Base-by-base conservation (phyloP, 2,888 invertebrate species). In the Thereva nobilitata region DNA sequence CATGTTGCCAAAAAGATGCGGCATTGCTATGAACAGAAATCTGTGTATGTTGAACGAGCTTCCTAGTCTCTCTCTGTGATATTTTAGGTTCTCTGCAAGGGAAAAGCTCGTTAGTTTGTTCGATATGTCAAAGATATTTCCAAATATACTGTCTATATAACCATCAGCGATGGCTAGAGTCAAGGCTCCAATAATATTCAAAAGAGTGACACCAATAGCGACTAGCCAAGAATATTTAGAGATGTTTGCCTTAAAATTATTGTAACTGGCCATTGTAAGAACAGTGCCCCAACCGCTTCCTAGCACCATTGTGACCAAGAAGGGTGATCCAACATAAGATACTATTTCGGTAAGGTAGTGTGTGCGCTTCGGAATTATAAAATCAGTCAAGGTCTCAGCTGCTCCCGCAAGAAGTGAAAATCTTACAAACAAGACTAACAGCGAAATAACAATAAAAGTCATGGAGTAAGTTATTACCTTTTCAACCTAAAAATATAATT, bases 251-350 rank as follows among this genome's bases (percentile, higher is more conserved):
- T 86, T 83, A 75, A 91, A 91, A 70, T 84, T 83, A 76, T 92
- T 93, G 76, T 89, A 92, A 77, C 93, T 93, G 40, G 92, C 89
- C 86, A 92, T 88, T 72, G 91, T 89, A 66, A 92, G 84, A 49
- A 93, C 85, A 4, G 90, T 89, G 40, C 93, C 93, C 89, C 91
- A 92, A 1, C 92, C 92, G 0, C 91, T 88, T 1, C 95, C 95
- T 35, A 95, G 87, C 0, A 93, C 92, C 76, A 89, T 93, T 78
- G 94, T 57, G 0, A 74, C 72, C 55, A 73, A 64, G 0, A 76
- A 12, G 0, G 74, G 71, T 23, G 76, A 69, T 5, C 57, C 56
- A 0, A 63, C 5, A 10, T 12, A 40, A 38, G 35, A 37, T 1
- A 34, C 35, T n/a, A 38, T 9, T 7, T 59, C 8, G 1, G 4